These are phyloP conservation scores for Labeo rohita DNA, from an alignment of 2,113 vertebrate species.

Conservation along the genomic window DNA sequence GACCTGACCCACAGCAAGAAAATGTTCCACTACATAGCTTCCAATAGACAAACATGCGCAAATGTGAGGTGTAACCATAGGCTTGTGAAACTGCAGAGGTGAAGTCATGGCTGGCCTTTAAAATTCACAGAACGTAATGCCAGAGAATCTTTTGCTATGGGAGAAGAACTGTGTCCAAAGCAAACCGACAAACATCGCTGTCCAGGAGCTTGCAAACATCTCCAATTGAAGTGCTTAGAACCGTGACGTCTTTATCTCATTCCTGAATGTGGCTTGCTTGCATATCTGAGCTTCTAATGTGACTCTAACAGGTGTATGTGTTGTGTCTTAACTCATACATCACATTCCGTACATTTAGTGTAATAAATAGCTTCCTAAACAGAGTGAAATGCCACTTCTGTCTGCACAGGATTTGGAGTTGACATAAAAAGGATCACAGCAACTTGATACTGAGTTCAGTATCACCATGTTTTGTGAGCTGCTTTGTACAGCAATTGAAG, in stretches of 20 bases:
- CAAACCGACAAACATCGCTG: slow-evolving; percentile 48
- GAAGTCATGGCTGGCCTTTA: slow-evolving; percentile 15
- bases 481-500: neutral
- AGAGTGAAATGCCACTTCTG: neutral
- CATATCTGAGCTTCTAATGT: slow-evolving; percentile 5
- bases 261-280: slow-evolving; percentile 21
- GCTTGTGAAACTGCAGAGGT: neutral
- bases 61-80: slow-evolving; percentile 2
- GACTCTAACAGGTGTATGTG: neutral
- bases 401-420: neutral
- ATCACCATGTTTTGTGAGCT: neutral
- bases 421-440: neutral
- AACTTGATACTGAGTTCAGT: neutral
- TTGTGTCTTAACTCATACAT: neutral
- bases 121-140: neutral
- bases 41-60: slow-evolving; percentile 1
- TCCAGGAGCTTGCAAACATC: slow-evolving; percentile 34
- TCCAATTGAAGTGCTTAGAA: neutral
- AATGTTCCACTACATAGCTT: slow-evolving; percentile 12
- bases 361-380: neutral
- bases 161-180: slow-evolving; percentile 42
- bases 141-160: slow-evolving; percentile 9
- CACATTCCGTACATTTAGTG: slow-evolving; percentile 14
- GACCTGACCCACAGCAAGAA: slow-evolving; percentile 11
- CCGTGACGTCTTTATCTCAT: slow-evolving; percentile 14